phyloP scores from a whole-genome alignment of 2,113 vertebrate genomes.

The Asarcornis scutulata region DNA sequence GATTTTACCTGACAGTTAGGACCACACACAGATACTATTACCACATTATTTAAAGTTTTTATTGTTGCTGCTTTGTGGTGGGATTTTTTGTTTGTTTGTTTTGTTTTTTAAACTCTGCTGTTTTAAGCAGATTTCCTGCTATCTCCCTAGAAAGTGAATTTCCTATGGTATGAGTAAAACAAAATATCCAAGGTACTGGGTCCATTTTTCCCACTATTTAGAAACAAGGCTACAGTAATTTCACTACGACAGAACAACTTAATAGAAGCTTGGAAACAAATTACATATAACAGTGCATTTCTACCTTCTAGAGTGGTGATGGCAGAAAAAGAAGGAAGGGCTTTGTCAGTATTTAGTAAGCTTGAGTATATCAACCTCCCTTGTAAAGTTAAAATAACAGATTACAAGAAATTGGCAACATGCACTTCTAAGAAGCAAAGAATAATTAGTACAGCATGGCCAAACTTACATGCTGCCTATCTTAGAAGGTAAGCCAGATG shows the following conservation, averaged over 20 bases:
- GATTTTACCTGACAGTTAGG: not conserved
- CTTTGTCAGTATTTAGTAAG: constrained; percentile 50
- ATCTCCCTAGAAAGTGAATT: not conserved
- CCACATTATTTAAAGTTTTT: not conserved
- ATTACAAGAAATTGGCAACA: constrained; percentile 64
- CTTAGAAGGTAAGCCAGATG: constrained; percentile 83
- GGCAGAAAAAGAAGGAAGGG: not conserved
- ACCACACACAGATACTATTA: not conserved
- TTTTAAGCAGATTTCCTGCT: not conserved
- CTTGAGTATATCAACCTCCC: constrained; percentile 1
- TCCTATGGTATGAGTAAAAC: not conserved
- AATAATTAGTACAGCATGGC: constrained; percentile 74
- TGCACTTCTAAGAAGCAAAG: constrained; percentile 67
- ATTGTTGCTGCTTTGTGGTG: not conserved
- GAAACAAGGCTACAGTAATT: not conserved
- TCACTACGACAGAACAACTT: not conserved
- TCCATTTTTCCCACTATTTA: not conserved
- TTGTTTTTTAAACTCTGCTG: not conserved
- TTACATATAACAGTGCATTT: not conserved
- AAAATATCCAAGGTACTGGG: not conserved
- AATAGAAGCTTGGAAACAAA: not conserved
- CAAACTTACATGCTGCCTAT: constrained; percentile 89
- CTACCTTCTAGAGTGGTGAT: not conserved
- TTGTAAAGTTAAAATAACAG: constrained; percentile 21
- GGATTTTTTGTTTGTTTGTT: not conserved